phyloP scores from a whole-genome alignment of 1,140 invertebrate species.

The Drosophila kikkawai region DNA sequence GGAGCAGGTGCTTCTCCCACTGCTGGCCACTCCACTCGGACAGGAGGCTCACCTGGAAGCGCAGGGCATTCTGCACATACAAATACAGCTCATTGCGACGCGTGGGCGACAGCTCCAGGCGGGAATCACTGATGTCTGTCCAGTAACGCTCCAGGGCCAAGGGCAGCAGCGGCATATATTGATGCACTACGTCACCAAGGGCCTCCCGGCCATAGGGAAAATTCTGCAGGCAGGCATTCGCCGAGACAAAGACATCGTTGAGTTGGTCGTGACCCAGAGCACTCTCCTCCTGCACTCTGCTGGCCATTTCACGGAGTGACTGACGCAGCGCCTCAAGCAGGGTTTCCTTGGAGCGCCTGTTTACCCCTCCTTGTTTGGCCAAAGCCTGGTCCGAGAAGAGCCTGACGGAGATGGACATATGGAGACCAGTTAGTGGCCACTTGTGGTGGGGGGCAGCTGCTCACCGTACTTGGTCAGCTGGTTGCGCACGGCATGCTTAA shows the following conservation, averaged over 20 bases:
- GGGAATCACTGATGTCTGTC: slow-evolving; percentile 17
- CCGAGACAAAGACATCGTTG: slow-evolving; percentile 56
- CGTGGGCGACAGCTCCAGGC: slow-evolving; percentile 46
- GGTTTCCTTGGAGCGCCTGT: slow-evolving; percentile 11
- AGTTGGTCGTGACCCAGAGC: background rate
- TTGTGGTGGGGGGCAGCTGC: background rate
- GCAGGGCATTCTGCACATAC: slow-evolving; percentile 58
- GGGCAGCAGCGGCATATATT: slow-evolving; percentile 42
- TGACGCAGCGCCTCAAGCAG: slow-evolving; percentile 28
- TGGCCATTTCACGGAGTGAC: slow-evolving; percentile 21
- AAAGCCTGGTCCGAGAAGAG: slow-evolving; percentile 50
- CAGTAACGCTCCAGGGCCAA: slow-evolving; percentile 38
- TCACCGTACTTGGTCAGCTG: slow-evolving; percentile 48
- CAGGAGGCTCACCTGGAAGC: slow-evolving; percentile 57
- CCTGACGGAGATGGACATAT: slow-evolving; percentile 1
- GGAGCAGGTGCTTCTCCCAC: background rate
- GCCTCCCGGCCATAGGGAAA: slow-evolving; percentile 53
- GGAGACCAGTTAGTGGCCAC: background rate
- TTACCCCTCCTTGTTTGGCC: background rate
- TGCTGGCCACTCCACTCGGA: slow-evolving; percentile 31
- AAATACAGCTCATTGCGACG: slow-evolving; percentile 60
- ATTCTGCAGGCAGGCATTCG: slow-evolving; percentile 56
- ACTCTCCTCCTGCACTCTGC: background rate
- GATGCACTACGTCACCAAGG: slow-evolving; percentile 19
- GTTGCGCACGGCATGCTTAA: slow-evolving; percentile 62